Base-by-base conservation (phyloP, 2,797 vertebrate species). In the Hippoglossus hippoglossus region DNA sequence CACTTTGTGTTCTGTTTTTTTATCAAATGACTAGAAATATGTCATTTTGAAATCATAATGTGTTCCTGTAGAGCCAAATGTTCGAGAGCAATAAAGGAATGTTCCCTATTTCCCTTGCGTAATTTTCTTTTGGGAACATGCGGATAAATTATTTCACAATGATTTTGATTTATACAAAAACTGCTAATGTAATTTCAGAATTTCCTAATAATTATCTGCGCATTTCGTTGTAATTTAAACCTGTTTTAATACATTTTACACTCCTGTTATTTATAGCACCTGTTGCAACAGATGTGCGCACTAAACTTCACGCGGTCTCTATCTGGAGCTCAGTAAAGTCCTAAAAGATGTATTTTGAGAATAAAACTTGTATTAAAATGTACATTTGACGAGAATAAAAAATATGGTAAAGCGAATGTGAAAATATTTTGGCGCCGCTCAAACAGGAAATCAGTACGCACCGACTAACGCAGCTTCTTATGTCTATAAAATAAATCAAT, bases 251-350 rank as follows among this genome's bases (percentile, higher is more conserved):
- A 1, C 26, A 34, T 41, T 87, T 87, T 68, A 41, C 63, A 9
- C 56, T 79, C 34, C 53, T 64, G 50, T 49, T 46, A 46, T 16
- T 16, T 59, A 9, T 16, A 22, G 72, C 91, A 93, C 93, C 91
- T 94, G 92, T 93, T 94, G 93, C 89, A 57, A 75, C 76, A 63
- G 71, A 72, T 51, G 71, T 49, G 82, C 82, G 84, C 86, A 26
- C 67, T 50, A 49, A 41, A 80, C 44, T 79, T 63, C 16, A 19
- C 13, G 18, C 12, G 1, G 50, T 22, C 19, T 19, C 25, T 54
- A 6, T 28, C 15, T 54, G 25, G 3, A 54, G 25, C 13, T 24
- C 24, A 34, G 13, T 8, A 34, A 56, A 18, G 31, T 34, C n/a
- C 13, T 10, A n/a, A 31, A 11, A 34, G 3, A 18, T 13, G 3